phyloP scores from a whole-genome alignment of 2,113 vertebrate genomes.

The Odontophorus gujanensis region DNA sequence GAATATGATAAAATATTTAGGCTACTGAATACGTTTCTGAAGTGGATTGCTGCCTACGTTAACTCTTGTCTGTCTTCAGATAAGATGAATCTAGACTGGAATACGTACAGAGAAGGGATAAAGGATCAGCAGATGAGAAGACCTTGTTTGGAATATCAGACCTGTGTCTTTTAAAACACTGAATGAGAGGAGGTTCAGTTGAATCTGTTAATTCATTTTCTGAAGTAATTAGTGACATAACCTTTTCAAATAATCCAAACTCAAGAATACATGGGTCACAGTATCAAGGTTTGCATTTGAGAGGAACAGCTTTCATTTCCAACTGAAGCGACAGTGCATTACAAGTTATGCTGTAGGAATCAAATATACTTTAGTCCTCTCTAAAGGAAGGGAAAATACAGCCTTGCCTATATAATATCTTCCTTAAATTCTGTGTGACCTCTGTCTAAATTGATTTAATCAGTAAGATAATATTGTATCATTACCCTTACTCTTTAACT shows the following conservation, averaged over 20 bases:
- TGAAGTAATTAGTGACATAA: neutral
- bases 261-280: neutral
- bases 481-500: constrained; percentile 1
- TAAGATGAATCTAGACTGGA: neutral
- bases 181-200: neutral
- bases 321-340: neutral
- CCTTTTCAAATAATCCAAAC: neutral
- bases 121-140: neutral
- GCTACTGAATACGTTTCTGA: neutral
- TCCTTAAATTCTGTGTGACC: neutral
- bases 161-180: neutral
- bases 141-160: neutral
- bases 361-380: neutral
- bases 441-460: constrained; percentile 9
- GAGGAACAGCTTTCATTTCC: neutral
- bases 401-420: neutral
- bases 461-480: neutral
- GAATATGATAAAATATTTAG: neutral
- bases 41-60: neutral
- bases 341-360: neutral
- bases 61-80: neutral
- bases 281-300: neutral
- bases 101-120: neutral
- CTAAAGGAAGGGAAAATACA: neutral
- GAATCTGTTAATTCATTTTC: neutral